phyloP scores from a whole-genome alignment of 1,140 invertebrate species.

The Drosophila prosaltans region DNA sequence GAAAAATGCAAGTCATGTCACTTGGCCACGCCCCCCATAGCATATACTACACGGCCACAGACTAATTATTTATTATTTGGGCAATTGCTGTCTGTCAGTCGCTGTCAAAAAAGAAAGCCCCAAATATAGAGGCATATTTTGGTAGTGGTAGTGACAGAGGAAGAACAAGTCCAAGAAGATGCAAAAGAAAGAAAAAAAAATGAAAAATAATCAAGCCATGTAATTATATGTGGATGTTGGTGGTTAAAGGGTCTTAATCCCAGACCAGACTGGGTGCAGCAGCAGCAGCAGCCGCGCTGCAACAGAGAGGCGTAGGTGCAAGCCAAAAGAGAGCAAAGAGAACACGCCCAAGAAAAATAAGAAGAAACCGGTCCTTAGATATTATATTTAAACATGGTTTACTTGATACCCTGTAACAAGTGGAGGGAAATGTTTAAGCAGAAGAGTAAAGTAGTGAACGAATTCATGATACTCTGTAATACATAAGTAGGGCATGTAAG shows the following conservation, averaged over 20 bases:
- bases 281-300: slow-evolving; percentile 5
- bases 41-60: slow-evolving; percentile 21
- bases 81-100: slow-evolving; percentile 81
- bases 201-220: slow-evolving; percentile 46
- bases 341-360: slow-evolving; percentile 61
- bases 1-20: slow-evolving; percentile 70
- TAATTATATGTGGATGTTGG: slow-evolving; percentile 63
- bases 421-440: too few species aligned
- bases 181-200: slow-evolving; percentile 45
- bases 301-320: slow-evolving; percentile 59
- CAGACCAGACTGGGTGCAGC: slow-evolving; percentile 51
- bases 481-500: too few species aligned
- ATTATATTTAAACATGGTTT: slow-evolving; percentile 20
- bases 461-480: too few species aligned
- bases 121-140: not conserved
- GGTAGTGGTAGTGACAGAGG: not conserved
- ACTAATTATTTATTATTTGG: slow-evolving; percentile 82
- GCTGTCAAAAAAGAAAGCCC: slow-evolving; percentile 67
- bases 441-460: too few species aligned
- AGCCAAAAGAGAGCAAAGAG: slow-evolving; percentile 77
- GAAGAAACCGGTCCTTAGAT: slow-evolving; percentile 3
- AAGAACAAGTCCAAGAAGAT: slow-evolving; percentile 63
- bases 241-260: slow-evolving; percentile 74
- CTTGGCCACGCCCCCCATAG: slow-evolving; percentile 55
- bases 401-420: not conserved